Evolutionary conservation across 2,888 invertebrate species (phyloP), one percentile per base, ranked within the genome.

Genomic region (Adineta ricciae): DNA sequence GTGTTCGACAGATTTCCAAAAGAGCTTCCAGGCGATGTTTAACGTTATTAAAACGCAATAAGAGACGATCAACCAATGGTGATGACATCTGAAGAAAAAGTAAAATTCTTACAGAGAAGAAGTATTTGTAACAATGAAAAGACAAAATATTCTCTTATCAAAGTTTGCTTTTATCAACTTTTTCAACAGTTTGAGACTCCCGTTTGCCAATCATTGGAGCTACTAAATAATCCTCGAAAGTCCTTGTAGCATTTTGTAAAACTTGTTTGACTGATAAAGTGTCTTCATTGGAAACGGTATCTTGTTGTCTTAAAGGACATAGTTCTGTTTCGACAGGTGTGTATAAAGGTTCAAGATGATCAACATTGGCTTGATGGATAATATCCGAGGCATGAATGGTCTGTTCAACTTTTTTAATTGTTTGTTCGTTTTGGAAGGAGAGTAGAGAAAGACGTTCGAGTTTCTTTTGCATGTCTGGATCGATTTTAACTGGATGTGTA

Each of bases 331-430:
- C 36, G 24, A 50, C 50, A 19, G 52, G 41, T 2, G 52, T 56
- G 38, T 41, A 83, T 56, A 83, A 56, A 50, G 83, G 52, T 38
- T 83, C 14, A 52, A 83, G 50, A 56, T 83, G 46, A 83, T 83
- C 83, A 11, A 83, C 78, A 78, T 78, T 78, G 21, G n/a, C 78
- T 41, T 78, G 41, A 41, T 78, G 78, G n/a, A 78, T 78, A n/a
- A 38, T 78, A 78, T 78, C 41, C 24, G 78, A 38, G 38, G 41
- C n/a, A 8, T 78, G 24, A n/a, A 78, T 41, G 9, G 78, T 78
- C 41, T 78, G 38, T 78, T 78, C 78, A 41, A 78, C 78, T 78
- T 78, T 78, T n/a, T n/a, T 41, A 14, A 78, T 41, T 41, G 41
- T 38, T 41, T 41, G 24, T 38, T 78, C 78, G 41, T 38, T 78